These are phyloP conservation scores for Pyrochroa serraticornis DNA, from an alignment of 2,888 invertebrate species.

Conservation along the genomic window DNA sequence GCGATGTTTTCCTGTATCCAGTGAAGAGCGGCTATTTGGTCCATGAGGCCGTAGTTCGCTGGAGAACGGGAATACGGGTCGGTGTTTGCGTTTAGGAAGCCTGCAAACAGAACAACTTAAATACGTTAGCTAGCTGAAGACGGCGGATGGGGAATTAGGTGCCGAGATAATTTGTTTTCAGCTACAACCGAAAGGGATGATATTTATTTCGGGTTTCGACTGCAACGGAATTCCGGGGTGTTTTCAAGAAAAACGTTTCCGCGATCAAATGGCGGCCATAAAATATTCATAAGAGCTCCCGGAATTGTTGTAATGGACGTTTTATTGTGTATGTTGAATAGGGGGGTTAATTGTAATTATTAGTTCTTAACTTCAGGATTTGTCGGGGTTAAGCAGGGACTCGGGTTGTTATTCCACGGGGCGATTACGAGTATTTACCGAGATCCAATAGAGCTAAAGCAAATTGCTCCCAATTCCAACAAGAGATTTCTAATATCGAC, in stretches of 20 bases:
- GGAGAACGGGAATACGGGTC: conserved; percentile 85
- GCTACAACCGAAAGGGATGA: neutral
- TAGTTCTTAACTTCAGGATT: conserved; percentile 33
- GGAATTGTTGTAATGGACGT: neutral
- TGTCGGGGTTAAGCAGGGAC: conserved; percentile 26
- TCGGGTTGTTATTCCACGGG: conserved; percentile 31
- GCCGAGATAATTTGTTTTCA: conserved; percentile 8
- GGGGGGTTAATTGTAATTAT: conserved; percentile 29
- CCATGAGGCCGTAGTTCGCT: conserved; percentile 97
- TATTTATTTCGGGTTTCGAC: neutral
- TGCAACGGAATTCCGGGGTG: neutral
- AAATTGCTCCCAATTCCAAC: conserved; percentile 23
- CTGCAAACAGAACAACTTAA: conserved; percentile 58
- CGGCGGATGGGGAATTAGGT: neutral
- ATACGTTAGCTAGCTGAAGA: conserved; percentile 1
- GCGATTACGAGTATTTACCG: conserved; percentile 33
- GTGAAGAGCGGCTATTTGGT: conserved; percentile 93
- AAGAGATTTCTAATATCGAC: conserved; percentile 23
- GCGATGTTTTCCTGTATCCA: conserved; percentile 97
- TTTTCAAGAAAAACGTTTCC: neutral
- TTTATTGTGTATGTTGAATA: conserved; percentile 5
- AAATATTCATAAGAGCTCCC: conserved; percentile 8
- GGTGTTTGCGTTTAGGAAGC: conserved; percentile 87
- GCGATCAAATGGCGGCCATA: neutral
- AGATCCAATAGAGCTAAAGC: conserved; percentile 31